Percentiles rank a stretch among this genome's conserved stretches.
These are phyloP conservation scores for Gnathonemus echidnorhynchus DNA, from an alignment of 2,113 vertebrate species.

Conservation along the genomic window DNA sequence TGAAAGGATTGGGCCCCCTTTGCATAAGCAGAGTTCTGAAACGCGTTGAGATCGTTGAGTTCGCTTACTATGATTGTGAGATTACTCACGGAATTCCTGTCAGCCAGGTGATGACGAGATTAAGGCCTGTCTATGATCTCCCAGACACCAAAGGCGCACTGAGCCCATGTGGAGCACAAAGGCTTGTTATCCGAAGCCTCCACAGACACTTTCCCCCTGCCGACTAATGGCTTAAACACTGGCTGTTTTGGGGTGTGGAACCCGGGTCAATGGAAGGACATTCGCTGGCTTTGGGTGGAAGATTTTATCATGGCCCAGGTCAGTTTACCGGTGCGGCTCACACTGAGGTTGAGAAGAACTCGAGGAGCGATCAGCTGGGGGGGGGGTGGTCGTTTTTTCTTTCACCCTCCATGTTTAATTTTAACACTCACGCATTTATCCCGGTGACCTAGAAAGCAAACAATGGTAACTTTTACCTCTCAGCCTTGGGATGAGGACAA, in stretches of 20 bases:
- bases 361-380: background rate
- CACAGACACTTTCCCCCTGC: slow-evolving; percentile 50
- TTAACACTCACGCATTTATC: slow-evolving; percentile 29
- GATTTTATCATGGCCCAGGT: slow-evolving; percentile 30
- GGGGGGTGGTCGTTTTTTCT: background rate
- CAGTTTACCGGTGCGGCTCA: slow-evolving; percentile 27
- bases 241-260: slow-evolving; percentile 49
- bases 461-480: slow-evolving; percentile 44
- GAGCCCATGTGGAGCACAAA: slow-evolving; percentile 48
- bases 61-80: background rate
- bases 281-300: slow-evolving; percentile 54
- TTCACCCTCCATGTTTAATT: slow-evolving; percentile 14
- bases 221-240: slow-evolving; percentile 55
- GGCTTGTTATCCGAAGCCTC: slow-evolving; percentile 51
- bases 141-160: slow-evolving; percentile 23
- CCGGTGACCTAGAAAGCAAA: slow-evolving; percentile 46
- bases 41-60: background rate
- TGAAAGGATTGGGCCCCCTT: background rate
- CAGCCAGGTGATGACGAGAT: background rate
- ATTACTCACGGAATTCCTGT: background rate
- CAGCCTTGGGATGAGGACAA: slow-evolving; percentile 1
- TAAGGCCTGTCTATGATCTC: background rate
- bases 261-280: slow-evolving; percentile 45
- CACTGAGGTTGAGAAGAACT: background rate
- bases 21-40: background rate